Percentiles rank a stretch among this genome's conserved stretches.
phyloP scores from a whole-genome alignment of 1,140 invertebrate genomes.

The Temnothorax nylanderi region DNA sequence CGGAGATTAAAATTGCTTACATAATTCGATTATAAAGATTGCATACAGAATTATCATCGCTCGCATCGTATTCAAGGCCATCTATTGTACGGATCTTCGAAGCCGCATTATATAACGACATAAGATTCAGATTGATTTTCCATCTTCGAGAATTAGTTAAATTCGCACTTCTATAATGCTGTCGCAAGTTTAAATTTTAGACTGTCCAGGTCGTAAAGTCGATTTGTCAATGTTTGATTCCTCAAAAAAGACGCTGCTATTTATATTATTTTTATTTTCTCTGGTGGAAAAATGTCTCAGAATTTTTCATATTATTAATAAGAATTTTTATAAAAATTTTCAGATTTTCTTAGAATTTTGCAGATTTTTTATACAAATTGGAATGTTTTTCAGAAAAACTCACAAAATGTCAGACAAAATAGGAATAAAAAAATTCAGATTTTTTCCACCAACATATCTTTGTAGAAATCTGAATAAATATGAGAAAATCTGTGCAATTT shows the following conservation, averaged over 20 bases:
- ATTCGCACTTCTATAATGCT: neutral
- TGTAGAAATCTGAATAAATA: no score
- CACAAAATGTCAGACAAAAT: no score
- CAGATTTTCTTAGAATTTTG: neutral
- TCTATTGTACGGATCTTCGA: neutral
- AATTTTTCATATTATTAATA: no score
- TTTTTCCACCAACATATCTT: no score
- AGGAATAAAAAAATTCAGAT: no score
- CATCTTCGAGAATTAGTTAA: neutral
- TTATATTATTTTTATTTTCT: no score
- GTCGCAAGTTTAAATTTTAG: neutral
- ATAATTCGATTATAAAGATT: constrained; percentile 5
- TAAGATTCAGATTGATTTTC: neutral
- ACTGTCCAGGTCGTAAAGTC: neutral
- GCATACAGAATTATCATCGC: neutral
- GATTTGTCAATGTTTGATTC: neutral
- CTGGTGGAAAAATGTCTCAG: no score
- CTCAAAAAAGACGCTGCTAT: neutral
- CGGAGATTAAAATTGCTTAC: neutral
- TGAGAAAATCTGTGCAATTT: no score
- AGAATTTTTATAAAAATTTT: no score
- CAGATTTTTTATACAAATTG: no score
- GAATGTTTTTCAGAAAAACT: no score
- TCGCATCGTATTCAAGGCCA: neutral
- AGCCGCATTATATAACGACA: neutral